Base-by-base conservation (phyloP, 2,113 vertebrate genomes). In the Chelonoidis abingdonii region DNA sequence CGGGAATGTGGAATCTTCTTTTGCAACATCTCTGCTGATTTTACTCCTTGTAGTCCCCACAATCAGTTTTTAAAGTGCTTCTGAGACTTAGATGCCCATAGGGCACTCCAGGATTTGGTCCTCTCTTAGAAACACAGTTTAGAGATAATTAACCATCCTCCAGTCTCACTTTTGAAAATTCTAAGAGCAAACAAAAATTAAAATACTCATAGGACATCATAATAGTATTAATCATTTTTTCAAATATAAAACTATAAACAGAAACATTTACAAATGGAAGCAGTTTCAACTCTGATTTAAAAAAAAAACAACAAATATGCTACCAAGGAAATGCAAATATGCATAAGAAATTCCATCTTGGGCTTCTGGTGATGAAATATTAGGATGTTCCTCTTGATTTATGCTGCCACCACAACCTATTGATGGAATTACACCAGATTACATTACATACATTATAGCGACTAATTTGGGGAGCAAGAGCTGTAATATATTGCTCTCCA, bases 341-440 rank as follows among this genome's bases (percentile, higher is more conserved):
- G 24, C 69, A 87, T 0, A 5, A 50, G 52, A 84, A 94, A 93
- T 2, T 56, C 56, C 56, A 92, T 17, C 75, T 76, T 85, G 50
- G 84, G 27, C 72, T 72, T 35, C 44, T 54, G 25, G 47, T 79
- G 83, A 91, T 54, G 86, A 88, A 72, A 93, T 35, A 65, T 10
- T 69, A 81, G 8, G 72, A 16, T 6, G 27, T 31, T 38, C 83
- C 47, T 91, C 76, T 38, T 79, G n/a, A 79, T 38, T 80, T 90
- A 91, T 50, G 84, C 86, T 10, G 57, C 47, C 75, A 94, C 57
- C 29, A 89, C 56, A 93, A 94, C 31, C 35, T 88, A 88, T 76
- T 8, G 0, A 0, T 2, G 75, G 47, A 92, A 92, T 80, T 89
- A 80, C 27, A 92, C 5, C 29, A 86, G 92, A 92, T 83, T 83